Conservation (phyloP, 1,140 invertebrate genomes). For the Brachionus paranguensis region DNA sequence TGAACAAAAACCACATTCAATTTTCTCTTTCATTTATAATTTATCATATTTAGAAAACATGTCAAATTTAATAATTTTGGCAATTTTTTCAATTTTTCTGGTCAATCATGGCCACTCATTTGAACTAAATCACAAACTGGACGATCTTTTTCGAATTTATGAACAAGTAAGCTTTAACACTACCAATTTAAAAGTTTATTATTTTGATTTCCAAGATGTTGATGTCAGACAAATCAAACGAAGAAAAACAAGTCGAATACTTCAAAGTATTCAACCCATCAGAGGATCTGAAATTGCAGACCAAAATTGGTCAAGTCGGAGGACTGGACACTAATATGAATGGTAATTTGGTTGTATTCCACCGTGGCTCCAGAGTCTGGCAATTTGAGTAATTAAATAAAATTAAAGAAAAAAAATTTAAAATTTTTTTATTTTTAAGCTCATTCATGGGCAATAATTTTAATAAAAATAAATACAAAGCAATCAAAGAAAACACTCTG, state of each 20-base stretch:
- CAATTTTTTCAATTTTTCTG: neutral
- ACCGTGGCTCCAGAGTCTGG: constrained; percentile 20
- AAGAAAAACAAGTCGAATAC: neutral
- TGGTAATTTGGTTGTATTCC: constrained; percentile 13
- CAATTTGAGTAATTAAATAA: constrained; percentile 11
- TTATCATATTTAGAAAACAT: neutral
- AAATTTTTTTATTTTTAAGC: neutral
- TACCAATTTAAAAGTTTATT: neutral
- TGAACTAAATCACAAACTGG: neutral
- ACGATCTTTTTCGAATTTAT: neutral
- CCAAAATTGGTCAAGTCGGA: constrained; percentile 19
- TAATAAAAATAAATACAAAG: constrained; percentile 57
- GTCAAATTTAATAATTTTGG: neutral
- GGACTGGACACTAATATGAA: constrained; percentile 14
- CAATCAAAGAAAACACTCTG: constrained; percentile 73
- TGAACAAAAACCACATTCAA: neutral
- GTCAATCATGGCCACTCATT: neutral
- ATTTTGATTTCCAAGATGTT: neutral
- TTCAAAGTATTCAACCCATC: neutral
- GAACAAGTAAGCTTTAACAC: neutral
- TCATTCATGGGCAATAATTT: constrained; percentile 20
- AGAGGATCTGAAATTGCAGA: neutral
- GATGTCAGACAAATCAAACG: neutral
- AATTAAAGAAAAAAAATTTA: neutral
- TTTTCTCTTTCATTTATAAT: neutral